These are phyloP conservation scores for Noctua pronuba DNA, from an alignment of 2,888 invertebrate genomes.

Conservation along the genomic window DNA sequence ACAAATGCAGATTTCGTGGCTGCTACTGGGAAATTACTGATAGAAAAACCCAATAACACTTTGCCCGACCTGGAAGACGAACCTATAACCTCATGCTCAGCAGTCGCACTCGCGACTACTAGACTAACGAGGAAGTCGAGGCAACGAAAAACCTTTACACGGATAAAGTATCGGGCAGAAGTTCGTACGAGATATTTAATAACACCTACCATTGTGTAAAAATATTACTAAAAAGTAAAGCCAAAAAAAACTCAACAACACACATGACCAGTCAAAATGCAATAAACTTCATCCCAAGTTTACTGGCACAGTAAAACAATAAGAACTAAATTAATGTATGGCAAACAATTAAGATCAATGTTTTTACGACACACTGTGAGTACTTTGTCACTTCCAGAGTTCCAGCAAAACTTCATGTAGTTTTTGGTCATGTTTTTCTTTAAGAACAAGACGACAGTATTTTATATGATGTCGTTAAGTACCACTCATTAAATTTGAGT, in stretches of 20 bases:
- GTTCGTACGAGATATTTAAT: background rate
- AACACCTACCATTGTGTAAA: background rate
- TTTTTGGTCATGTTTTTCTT: constrained; percentile 29
- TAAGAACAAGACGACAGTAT: constrained; percentile 16
- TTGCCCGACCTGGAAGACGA: too few species aligned
- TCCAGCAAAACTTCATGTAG: background rate
- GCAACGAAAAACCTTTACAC: too few species aligned
- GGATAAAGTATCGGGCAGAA: background rate
- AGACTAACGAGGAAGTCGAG: too few species aligned
- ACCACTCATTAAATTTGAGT: constrained; percentile 51
- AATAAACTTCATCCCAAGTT: constrained; percentile 12
- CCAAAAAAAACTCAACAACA: background rate
- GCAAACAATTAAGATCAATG: constrained; percentile 50
- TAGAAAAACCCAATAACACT: too few species aligned
- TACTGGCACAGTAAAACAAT: constrained; percentile 37
- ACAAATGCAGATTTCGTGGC: too few species aligned
- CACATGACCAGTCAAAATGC: constrained; percentile 6
- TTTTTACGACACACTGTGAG: constrained; percentile 31
- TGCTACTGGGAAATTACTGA: too few species aligned
- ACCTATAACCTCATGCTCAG: too few species aligned
- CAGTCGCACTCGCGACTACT: too few species aligned
- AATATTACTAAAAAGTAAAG: constrained; percentile 5
- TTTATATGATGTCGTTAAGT: constrained; percentile 52
- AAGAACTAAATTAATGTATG: constrained; percentile 62
- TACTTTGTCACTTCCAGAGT: constrained; percentile 21